Base-by-base conservation (phyloP, 2,797 vertebrate species). In the Falco columbarius region DNA sequence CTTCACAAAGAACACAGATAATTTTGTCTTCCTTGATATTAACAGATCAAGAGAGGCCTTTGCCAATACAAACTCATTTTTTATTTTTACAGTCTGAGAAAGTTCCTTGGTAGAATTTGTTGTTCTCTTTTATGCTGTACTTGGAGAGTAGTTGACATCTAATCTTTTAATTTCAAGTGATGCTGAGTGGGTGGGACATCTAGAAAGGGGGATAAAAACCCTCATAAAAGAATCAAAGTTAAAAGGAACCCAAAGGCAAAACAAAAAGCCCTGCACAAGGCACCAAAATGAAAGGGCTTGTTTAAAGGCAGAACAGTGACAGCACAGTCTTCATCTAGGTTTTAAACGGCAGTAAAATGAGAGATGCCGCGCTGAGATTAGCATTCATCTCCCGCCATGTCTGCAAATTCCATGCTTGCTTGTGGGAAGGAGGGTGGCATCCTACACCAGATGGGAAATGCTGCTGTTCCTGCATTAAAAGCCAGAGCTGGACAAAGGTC, bases 21-120 rank as follows among this genome's bases (percentile, higher is more conserved):
- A 96, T 97, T 96, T 97, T 96, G 80, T 96, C 93, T 93, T 97
- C 95, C 90, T 94, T 94, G 81, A 96, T 95, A 97, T 94, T 96
- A 96, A 90, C 86, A 96, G 95, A 93, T 86, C 89, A 93, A 94
- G 83, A 87, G 88, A 92, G 59, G 67, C 73, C 92, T 91, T 90
- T 94, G 97, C 97, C 89, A 95, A 94, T 86, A 94, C 34, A 95
- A 96, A 95, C 87, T 91, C 74, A 89, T 93, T 87, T 95, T 95
- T 97, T 95, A 92, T 90, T 97, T 93, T 86, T 91, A 84, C 77
- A 93, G 89, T 91, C 95, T 58, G 93, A 96, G 86, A 44, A 63
- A 90, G 72, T 94, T 32, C 74, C 92, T 92, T 84, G 88, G 56
- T 97, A 75, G 93, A 96, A 96, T 84, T 96, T 66, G 62, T 77